Evolutionary conservation across 2,797 vertebrate genomes (phyloP).

Genomic region (Moxostoma hubbsi): DNA sequence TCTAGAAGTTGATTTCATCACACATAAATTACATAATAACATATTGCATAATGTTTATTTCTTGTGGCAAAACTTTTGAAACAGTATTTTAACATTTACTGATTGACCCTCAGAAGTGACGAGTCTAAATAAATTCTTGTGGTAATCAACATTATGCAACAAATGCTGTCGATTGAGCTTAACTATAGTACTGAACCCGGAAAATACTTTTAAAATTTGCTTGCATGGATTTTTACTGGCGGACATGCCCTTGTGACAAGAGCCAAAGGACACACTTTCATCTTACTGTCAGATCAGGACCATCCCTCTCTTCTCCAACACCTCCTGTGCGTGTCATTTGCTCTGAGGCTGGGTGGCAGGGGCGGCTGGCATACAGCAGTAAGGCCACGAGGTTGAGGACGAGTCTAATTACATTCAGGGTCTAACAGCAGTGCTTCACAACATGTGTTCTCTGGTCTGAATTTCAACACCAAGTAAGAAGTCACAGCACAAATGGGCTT

Average conservation of each 20-base stretch:
- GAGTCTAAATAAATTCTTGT: too few relatives aligned
- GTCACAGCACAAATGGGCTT: neutral
- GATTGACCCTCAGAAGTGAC: too few relatives aligned
- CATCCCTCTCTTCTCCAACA: neutral
- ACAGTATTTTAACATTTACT: too few relatives aligned
- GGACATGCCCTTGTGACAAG: neutral
- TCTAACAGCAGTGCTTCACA: constrained; percentile 37
- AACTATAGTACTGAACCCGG: too few relatives aligned
- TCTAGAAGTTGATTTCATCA: too few relatives aligned
- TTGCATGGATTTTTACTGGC: neutral
- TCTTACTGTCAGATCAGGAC: constrained; percentile 18
- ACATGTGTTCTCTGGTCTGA: constrained; percentile 25
- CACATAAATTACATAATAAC: too few relatives aligned
- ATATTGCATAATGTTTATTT: too few relatives aligned
- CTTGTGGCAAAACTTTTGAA: too few relatives aligned
- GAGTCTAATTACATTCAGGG: constrained; percentile 16
- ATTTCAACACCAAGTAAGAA: constrained; percentile 4
- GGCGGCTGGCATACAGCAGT: constrained; percentile 16
- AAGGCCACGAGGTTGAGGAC: constrained; percentile 32
- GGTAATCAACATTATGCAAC: too few relatives aligned
- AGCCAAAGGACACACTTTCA: constrained; percentile 11
- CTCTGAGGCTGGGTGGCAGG: neutral
- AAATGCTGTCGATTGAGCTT: too few relatives aligned
- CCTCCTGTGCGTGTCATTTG: constrained; percentile 17
- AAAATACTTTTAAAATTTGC: neutral